Percentiles rank a stretch among this genome's conserved stretches.
Conservation (phyloP, 2,888 invertebrate genomes). For the Carterocephalus palaemon region DNA sequence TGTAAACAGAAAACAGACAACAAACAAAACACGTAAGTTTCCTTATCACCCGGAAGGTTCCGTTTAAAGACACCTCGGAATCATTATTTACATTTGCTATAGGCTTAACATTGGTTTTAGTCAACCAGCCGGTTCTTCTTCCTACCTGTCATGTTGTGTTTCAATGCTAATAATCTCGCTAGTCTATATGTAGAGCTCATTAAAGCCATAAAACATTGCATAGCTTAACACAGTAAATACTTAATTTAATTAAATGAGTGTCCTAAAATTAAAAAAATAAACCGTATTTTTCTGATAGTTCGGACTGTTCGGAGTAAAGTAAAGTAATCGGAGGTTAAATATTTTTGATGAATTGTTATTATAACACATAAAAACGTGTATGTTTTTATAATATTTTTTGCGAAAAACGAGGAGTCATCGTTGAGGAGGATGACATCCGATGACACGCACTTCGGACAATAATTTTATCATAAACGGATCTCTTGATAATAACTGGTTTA, state of each 20-base stretch:
- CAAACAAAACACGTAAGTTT: conserved; percentile 37
- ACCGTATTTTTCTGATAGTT: no score
- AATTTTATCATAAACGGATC: conserved; percentile 28
- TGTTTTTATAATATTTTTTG: conserved; percentile 12
- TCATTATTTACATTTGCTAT: conserved; percentile 25
- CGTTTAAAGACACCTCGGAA: conserved; percentile 30
- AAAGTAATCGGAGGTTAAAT: no score
- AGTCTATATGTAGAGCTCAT: no score
- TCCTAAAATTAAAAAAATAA: no score
- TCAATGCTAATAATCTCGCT: conserved; percentile 1
- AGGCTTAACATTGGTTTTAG: conserved; percentile 13
- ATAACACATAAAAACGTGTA: neutral
- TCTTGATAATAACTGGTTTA: conserved; percentile 31
- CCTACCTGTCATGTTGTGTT: neutral
- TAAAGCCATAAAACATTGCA: no score
- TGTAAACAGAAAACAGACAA: conserved; percentile 16
- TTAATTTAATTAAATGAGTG: no score
- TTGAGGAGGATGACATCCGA: conserved; percentile 21
- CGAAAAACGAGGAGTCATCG: conserved; percentile 23
- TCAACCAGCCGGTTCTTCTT: conserved; percentile 5
- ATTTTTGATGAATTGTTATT: no score
- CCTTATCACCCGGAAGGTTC: conserved; percentile 51
- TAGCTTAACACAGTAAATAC: no score
- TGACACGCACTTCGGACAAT: conserved; percentile 23
- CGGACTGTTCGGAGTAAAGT: no score